Evolutionary conservation across 2,888 invertebrate genomes (phyloP).

Genomic region (Thereva nobilitata): DNA sequence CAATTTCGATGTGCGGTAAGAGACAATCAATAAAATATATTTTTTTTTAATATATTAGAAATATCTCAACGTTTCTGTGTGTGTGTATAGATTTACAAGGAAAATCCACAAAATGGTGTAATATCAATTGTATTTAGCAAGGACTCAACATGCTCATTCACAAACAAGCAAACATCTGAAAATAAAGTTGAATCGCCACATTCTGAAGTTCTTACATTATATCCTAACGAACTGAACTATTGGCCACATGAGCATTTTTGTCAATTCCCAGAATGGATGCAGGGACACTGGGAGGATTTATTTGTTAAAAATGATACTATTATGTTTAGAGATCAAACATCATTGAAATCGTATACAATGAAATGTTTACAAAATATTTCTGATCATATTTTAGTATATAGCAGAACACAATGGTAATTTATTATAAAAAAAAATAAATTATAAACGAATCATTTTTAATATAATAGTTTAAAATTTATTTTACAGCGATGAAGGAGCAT

Average conservation of each 20-base stretch:
- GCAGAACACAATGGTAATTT: constrained; percentile 59
- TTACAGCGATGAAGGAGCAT: constrained; percentile 42
- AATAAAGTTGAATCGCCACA: constrained; percentile 55
- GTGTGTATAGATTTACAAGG: constrained; percentile 58
- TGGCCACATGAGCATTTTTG: constrained; percentile 54
- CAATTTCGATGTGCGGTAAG: constrained; percentile 67
- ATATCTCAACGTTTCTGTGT: constrained; percentile 5
- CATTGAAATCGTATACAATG: constrained; percentile 62
- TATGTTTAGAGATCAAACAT: constrained; percentile 60
- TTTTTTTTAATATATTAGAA: no score
- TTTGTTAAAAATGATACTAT: constrained; percentile 59
- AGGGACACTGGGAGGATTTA: constrained; percentile 66
- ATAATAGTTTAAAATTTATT: constrained; percentile 3
- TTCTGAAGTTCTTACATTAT: constrained; percentile 62
- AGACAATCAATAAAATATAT: background rate
- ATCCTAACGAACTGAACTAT: constrained; percentile 50
- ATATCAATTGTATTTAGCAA: constrained; percentile 66
- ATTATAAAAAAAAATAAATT: background rate
- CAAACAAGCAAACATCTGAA: constrained; percentile 6
- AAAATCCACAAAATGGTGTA: constrained; percentile 60
- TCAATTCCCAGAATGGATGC: constrained; percentile 67
- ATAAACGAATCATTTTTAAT: background rate
- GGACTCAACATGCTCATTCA: constrained; percentile 64
- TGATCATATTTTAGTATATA: constrained; percentile 60
- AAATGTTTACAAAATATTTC: constrained; percentile 54